Evolutionary conservation across 2,888 invertebrate genomes (phyloP).

Genomic region (Pediacus dermestoides): DNA sequence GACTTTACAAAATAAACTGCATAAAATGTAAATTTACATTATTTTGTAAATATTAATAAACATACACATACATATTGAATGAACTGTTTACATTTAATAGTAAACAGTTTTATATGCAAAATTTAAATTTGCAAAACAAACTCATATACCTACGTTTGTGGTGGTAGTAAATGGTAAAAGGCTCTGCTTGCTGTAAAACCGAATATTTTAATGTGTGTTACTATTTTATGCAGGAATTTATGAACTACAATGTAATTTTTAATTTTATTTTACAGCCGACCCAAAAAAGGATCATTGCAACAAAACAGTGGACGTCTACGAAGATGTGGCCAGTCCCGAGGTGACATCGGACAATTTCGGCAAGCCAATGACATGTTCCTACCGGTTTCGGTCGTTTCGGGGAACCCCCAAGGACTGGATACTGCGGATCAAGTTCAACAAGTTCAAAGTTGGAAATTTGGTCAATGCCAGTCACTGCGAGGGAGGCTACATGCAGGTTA

Average conservation of each 20-base stretch:
- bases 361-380: slow-evolving; percentile 83
- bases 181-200: too few relatives aligned
- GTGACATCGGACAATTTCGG: slow-evolving; percentile 79
- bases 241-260: slow-evolving; percentile 5
- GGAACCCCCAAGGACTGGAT: slow-evolving; percentile 90
- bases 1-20: too few relatives aligned
- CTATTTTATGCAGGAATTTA: too few relatives aligned
- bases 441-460: slow-evolving; percentile 85
- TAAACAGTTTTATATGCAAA: too few relatives aligned
- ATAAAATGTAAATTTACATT: too few relatives aligned
- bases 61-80: too few relatives aligned
- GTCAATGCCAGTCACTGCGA: slow-evolving; percentile 85
- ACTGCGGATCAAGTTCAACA: slow-evolving; percentile 82
- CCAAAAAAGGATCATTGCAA: slow-evolving; percentile 84
- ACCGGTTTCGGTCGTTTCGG: slow-evolving; percentile 83
- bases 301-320: slow-evolving; percentile 90
- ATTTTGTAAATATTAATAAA: too few relatives aligned
- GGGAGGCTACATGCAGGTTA: slow-evolving; percentile 85
- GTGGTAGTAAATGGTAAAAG: too few relatives aligned
- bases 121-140: too few relatives aligned
- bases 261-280: slow-evolving; percentile 51
- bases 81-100: too few relatives aligned
- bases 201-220: too few relatives aligned
- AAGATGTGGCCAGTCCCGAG: slow-evolving; percentile 85
- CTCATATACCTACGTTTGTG: too few relatives aligned